These are phyloP conservation scores for Lobophora halterata DNA, from an alignment of 2,888 invertebrate genomes.

Conservation along the genomic window DNA sequence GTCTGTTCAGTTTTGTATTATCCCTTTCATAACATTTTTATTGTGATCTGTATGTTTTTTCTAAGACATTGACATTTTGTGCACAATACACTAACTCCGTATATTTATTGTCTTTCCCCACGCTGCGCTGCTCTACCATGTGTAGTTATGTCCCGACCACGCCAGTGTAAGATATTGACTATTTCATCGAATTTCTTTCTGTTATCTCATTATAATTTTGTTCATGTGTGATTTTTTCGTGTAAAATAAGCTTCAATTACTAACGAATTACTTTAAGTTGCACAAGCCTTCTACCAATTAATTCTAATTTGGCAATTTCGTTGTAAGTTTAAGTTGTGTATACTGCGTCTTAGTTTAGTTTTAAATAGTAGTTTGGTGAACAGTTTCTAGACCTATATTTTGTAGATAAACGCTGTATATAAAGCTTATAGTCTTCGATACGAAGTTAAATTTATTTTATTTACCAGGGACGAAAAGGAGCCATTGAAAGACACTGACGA, in stretches of 20 bases:
- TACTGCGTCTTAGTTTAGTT: constrained; percentile 4
- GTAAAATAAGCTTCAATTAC: constrained; percentile 18
- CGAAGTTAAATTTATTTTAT: constrained; percentile 8
- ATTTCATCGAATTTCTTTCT: constrained; percentile 37
- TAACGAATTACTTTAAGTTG: too few species aligned
- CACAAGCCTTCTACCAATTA: not conserved
- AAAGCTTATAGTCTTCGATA: constrained; percentile 9
- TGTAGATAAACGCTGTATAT: constrained; percentile 28
- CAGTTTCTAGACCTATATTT: constrained; percentile 5
- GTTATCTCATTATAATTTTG: constrained; percentile 24
- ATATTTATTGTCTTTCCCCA: constrained; percentile 57
- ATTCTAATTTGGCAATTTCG: constrained; percentile 14
- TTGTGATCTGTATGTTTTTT: constrained; percentile 22
- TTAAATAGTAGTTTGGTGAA: constrained; percentile 5
- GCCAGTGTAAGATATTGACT: constrained; percentile 82
- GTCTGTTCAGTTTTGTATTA: constrained; percentile 32
- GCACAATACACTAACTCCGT: constrained; percentile 56
- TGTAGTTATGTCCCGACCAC: constrained; percentile 81
- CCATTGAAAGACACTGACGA: constrained; percentile 87
- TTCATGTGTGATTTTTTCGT: constrained; percentile 35
- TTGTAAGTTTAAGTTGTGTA: constrained; percentile 7
- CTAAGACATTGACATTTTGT: constrained; percentile 32
- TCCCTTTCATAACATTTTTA: constrained; percentile 24
- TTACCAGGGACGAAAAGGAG: constrained; percentile 88
- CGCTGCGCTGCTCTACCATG: constrained; percentile 72